Conservation (phyloP, 2,888 invertebrate genomes). For the Agonum fuliginosum region DNA sequence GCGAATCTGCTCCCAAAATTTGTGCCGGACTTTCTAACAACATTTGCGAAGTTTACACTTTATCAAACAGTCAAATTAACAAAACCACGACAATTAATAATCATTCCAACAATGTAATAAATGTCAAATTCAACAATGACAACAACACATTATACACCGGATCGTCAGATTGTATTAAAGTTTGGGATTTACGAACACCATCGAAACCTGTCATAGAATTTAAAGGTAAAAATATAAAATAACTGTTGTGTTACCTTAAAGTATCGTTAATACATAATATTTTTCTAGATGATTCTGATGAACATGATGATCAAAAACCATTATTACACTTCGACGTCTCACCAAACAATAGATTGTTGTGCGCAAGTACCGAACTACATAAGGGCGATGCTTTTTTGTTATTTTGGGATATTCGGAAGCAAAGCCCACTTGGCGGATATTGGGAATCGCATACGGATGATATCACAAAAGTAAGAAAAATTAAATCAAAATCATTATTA, state of each 20-base stretch:
- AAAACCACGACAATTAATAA: constrained; percentile 71
- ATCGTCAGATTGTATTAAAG: constrained; percentile 77
- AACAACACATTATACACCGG: constrained; percentile 77
- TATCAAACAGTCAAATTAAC: constrained; percentile 70
- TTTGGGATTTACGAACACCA: constrained; percentile 79
- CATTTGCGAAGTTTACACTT: constrained; percentile 73
- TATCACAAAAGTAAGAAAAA: constrained; percentile 78
- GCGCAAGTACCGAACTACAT: constrained; percentile 84
- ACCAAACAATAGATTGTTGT: constrained; percentile 80
- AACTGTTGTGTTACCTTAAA: constrained; percentile 6
- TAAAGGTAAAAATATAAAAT: constrained; percentile 69
- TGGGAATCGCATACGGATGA: constrained; percentile 90
- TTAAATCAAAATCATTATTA: not conserved
- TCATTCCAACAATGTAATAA: constrained; percentile 74
- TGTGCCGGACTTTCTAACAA: constrained; percentile 74
- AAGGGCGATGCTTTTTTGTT: constrained; percentile 83
- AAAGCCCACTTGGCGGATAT: constrained; percentile 83
- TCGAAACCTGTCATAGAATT: constrained; percentile 72
- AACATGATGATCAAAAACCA: constrained; percentile 72
- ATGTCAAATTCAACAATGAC: constrained; percentile 76
- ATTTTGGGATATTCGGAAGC: constrained; percentile 86
- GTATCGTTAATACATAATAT: not conserved
- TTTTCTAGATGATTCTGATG: constrained; percentile 67
- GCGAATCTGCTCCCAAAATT: constrained; percentile 71
- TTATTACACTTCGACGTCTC: constrained; percentile 85